These are phyloP conservation scores for Arctocebus calabarensis DNA, from an alignment of 2,797 vertebrate species.

Conservation along the genomic window DNA sequence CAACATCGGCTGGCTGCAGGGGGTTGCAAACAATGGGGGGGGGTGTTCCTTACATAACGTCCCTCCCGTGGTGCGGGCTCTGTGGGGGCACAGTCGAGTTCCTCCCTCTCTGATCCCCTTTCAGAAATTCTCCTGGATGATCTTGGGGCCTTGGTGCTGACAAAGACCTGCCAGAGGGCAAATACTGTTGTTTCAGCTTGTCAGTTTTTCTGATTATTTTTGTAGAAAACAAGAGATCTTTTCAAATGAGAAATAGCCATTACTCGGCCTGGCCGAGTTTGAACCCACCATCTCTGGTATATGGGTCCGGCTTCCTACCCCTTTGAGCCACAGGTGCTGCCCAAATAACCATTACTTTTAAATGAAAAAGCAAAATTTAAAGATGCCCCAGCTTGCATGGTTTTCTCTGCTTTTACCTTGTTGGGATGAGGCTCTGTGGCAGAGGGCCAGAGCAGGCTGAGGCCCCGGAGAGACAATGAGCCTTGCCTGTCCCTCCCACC, in stretches of 20 bases:
- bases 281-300: too few relatives aligned
- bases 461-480: background rate
- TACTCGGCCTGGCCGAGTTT: too few relatives aligned
- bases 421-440: background rate
- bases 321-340: too few relatives aligned
- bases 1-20: background rate
- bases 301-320: too few relatives aligned
- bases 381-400: background rate
- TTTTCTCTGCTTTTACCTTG: background rate
- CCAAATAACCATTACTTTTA: background rate
- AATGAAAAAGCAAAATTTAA: background rate
- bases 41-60: fast-evolving
- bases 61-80: fast-evolving
- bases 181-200: background rate
- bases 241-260: background rate
- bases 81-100: background rate
- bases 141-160: background rate
- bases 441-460: background rate
- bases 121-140: background rate
- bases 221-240: background rate
- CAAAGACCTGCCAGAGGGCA: fast-evolving
- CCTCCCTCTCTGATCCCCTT: too few relatives aligned
- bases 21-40: too few relatives aligned
- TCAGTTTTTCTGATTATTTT: background rate
- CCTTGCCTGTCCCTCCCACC: too few relatives aligned